Conservation (phyloP, 53 echinoderm and acorn worm species). For the Patiria pectinifera region DNA sequence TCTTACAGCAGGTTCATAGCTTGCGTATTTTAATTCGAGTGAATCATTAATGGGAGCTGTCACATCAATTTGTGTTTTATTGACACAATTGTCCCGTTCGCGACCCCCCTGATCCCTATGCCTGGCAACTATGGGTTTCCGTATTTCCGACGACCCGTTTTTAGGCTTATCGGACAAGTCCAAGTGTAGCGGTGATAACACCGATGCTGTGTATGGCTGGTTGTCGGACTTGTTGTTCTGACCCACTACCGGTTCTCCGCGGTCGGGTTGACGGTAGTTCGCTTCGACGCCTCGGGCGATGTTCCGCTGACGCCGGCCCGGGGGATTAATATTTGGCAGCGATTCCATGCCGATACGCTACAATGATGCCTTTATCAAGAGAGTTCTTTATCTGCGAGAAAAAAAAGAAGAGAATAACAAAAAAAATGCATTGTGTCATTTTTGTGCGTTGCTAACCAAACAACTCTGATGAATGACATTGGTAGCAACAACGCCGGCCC, state of each 20-base stretch:
- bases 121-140: constrained; percentile 9
- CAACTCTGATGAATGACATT: neutral
- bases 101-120: neutral
- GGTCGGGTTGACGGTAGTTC: neutral
- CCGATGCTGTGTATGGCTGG: neutral
- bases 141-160: constrained; percentile 17
- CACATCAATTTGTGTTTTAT: constrained; percentile 7
- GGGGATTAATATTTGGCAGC: neutral
- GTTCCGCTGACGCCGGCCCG: neutral
- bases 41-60: constrained; percentile 28
- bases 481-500: neutral
- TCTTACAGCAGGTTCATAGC: neutral
- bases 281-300: neutral
- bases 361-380: neutral
- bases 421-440: neutral
- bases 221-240: neutral
- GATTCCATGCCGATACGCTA: constrained; percentile 49
- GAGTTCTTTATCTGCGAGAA: constrained; percentile 21
- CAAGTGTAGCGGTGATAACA: constrained; percentile 2
- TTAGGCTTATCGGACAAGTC: constrained; percentile 15
- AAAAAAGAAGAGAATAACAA: neutral
- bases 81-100: constrained; percentile 19
- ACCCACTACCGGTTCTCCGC: neutral
- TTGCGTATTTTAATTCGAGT: neutral
- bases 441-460: constrained; percentile 13